phyloP scores from a whole-genome alignment of 2,888 invertebrate genomes.

The Antheraea assamensis region DNA sequence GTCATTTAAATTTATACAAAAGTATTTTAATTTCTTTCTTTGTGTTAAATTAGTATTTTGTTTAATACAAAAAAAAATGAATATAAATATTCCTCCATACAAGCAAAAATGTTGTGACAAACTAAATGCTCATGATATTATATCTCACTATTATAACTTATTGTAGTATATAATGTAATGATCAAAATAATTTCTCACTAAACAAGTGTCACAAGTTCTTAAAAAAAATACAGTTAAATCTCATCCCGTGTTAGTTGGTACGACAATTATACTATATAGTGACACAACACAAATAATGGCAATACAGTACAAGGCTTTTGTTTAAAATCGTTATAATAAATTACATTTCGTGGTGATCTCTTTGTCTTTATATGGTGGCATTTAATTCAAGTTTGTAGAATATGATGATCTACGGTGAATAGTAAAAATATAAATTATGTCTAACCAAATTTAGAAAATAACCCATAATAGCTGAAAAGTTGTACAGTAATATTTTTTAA shows the following conservation, averaged over 20 bases:
- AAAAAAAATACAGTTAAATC: constrained; percentile 30
- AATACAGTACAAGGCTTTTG: constrained; percentile 31
- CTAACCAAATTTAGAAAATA: too few species aligned
- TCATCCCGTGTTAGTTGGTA: constrained; percentile 38
- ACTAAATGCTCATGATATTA: constrained; percentile 63
- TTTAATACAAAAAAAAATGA: constrained; percentile 17
- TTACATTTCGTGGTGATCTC: constrained; percentile 36
- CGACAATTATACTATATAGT: constrained; percentile 31
- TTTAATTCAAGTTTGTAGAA: too few species aligned
- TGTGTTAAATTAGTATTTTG: constrained; percentile 10
- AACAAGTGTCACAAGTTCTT: constrained; percentile 36
- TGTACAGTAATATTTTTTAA: too few species aligned
- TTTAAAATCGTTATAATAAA: constrained; percentile 27
- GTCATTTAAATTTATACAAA: background rate
- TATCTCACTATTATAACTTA: constrained; percentile 35
- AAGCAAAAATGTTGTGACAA: constrained; percentile 51
- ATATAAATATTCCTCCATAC: constrained; percentile 25
- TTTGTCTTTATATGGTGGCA: background rate
- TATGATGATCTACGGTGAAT: too few species aligned
- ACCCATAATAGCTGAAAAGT: too few species aligned
- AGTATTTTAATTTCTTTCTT: constrained; percentile 27
- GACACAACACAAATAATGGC: constrained; percentile 29
- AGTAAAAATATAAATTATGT: too few species aligned
- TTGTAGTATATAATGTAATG: background rate
- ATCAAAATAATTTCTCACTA: constrained; percentile 31